A percentile compares a stretch with the other conserved stretches of the same genome.
Conservation (phyloP, 2,113 vertebrate genomes). For the Speoplatyrhinus poulsoni region DNA sequence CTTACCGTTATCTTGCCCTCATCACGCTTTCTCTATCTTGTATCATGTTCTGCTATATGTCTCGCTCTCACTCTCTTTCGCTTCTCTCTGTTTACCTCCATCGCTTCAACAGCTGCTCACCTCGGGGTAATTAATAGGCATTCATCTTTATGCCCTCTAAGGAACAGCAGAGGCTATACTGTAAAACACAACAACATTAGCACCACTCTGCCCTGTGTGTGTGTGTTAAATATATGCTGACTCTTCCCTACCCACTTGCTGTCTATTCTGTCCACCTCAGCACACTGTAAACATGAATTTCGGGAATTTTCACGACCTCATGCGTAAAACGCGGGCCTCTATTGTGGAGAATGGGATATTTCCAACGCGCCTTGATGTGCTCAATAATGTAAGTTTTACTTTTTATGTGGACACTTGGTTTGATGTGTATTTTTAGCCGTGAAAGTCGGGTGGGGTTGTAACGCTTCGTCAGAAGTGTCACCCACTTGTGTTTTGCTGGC, state of each 20-base stretch:
- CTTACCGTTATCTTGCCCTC: no score
- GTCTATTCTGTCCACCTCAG: neutral
- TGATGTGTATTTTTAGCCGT: constrained; percentile 7
- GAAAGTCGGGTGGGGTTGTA: neutral
- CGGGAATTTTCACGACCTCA: constrained; percentile 51
- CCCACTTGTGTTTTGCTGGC: neutral
- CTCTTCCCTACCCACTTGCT: neutral
- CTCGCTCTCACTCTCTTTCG: neutral
- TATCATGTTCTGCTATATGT: constrained; percentile 9
- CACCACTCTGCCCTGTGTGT: constrained; percentile 64
- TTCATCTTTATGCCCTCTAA: constrained; percentile 37
- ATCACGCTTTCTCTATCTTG: constrained; percentile 14
- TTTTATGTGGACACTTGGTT: neutral
- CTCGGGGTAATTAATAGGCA: constrained; percentile 57
- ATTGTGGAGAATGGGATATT: constrained; percentile 57
- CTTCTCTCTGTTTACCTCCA: constrained; percentile 14
- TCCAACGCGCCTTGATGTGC: constrained; percentile 25
- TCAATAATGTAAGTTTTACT: constrained; percentile 58
- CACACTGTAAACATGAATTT: constrained; percentile 55
- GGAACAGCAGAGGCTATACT: constrained; percentile 36
- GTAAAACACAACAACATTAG: constrained; percentile 62
- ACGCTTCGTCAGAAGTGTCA: neutral
- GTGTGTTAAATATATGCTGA: constrained; percentile 32
- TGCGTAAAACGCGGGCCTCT: constrained; percentile 68
- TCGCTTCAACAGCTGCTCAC: constrained; percentile 15